These are phyloP conservation scores for Chloromyia formosa DNA, from an alignment of 2,888 invertebrate genomes.

Conservation along the genomic window DNA sequence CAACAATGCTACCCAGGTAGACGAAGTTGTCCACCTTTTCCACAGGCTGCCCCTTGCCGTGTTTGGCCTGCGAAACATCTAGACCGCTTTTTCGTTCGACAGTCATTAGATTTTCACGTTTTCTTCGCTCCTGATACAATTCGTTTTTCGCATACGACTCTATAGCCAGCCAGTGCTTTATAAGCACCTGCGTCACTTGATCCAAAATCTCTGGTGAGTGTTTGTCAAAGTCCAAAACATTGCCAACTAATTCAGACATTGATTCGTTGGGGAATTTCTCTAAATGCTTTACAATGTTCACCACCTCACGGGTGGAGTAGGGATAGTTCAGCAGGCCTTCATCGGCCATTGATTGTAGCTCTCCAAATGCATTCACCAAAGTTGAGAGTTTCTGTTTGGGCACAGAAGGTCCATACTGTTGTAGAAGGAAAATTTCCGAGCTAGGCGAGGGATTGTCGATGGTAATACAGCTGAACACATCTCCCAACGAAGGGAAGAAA, in stretches of 20 bases:
- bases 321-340: slow-evolving; percentile 94
- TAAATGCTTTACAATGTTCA: slow-evolving; percentile 94
- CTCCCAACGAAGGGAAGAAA: slow-evolving; percentile 89
- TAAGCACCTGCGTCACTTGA: slow-evolving; percentile 81
- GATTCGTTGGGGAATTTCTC: slow-evolving; percentile 90
- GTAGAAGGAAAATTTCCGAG: slow-evolving; percentile 85
- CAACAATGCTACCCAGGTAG: too few species aligned
- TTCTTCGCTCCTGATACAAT: slow-evolving; percentile 58
- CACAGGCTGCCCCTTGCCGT: slow-evolving; percentile 93
- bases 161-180: slow-evolving; percentile 85
- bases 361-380: slow-evolving; percentile 87
- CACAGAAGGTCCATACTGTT: slow-evolving; percentile 90
- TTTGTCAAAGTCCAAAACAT: slow-evolving; percentile 96
- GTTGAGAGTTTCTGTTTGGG: slow-evolving; percentile 75
- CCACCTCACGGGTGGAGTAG: slow-evolving; percentile 95
- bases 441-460: slow-evolving; percentile 93
- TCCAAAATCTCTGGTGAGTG: slow-evolving; percentile 87
- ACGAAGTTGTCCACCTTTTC: slow-evolving; percentile 87
- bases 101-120: slow-evolving; percentile 76
- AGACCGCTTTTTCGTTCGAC: slow-evolving; percentile 77
- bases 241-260: slow-evolving; percentile 84
- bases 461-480: slow-evolving; percentile 94
- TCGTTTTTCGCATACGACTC: slow-evolving; percentile 66
- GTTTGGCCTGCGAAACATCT: slow-evolving; percentile 77
- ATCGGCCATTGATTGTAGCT: slow-evolving; percentile 88